Base-by-base conservation (phyloP, 2,797 vertebrate genomes). In the Microctenopoma stevenorrisi region DNA sequence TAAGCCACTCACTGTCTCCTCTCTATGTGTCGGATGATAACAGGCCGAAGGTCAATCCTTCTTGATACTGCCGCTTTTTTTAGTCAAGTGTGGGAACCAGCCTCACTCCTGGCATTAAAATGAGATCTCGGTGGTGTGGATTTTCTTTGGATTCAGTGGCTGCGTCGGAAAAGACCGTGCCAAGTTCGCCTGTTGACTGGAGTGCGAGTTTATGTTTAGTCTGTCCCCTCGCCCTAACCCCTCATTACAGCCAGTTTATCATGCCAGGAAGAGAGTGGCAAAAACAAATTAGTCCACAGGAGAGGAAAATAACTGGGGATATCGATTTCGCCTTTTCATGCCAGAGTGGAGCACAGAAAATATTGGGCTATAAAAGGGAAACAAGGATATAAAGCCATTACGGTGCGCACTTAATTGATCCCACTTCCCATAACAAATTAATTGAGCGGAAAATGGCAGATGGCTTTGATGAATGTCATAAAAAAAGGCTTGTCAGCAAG, bases 371-470 rank as follows among this genome's bases (percentile, higher is more conserved):
- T 94, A 94, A 94, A 92, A 92, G 85, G 84, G 89, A 93, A 93
- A 94, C 91, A 93, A 94, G 92, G 91, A 94, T 92, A 92, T 92
- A 91, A 94, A 93, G 92, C 92, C 92, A 94, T 95, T 94, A 94
- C 84, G 69, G 84, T 76, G 81, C 75, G 76, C 91, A 93, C 92
- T 93, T 94, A 95, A 94, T 95, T 94, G 94, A 95, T 94, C 93
- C 85, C 88, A 88, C 91, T 91, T 92, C 93, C 93, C 92, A 92
- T 93, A 93, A 92, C 89, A 91, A 93, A 93, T 95, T 94, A 95
- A 95, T 94, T 94, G 94, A 92, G 91, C 88, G 91, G 93, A 94
- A 95, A 95, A 94, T 94, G 92, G 92, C 93, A 94, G 93, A 94
- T 94, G 93, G 93, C 89, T 93, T 91, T 93, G 90, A 93, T 93